Evolutionary conservation across 2,888 invertebrate species (phyloP).

Genomic region (Pterostichus madidus): DNA sequence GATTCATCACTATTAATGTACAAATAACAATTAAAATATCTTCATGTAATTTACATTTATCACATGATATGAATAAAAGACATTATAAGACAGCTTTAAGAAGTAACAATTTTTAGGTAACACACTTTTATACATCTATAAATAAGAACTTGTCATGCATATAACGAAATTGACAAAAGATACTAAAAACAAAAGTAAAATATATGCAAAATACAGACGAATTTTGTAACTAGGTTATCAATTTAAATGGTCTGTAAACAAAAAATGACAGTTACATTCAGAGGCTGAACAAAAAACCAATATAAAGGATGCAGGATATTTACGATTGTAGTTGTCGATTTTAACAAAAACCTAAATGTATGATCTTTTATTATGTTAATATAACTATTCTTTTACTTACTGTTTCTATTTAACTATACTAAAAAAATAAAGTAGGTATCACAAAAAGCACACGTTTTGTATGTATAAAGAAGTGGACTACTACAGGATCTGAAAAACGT

Average conservation of each 20-base stretch:
- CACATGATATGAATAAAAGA: neutral
- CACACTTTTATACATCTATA: slow-evolving; percentile 19
- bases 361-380: neutral
- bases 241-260: slow-evolving; percentile 61
- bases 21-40: no score
- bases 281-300: slow-evolving; percentile 20
- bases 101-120: neutral
- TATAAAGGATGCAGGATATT: slow-evolving; percentile 10
- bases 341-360: neutral
- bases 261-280: slow-evolving; percentile 59
- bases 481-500: slow-evolving; percentile 39
- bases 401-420: slow-evolving; percentile 52
- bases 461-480: slow-evolving; percentile 27
- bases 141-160: slow-evolving; percentile 45
- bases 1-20: neutral
- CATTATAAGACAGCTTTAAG: neutral
- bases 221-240: slow-evolving; percentile 51
- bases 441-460: slow-evolving; percentile 54
- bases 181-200: slow-evolving; percentile 42
- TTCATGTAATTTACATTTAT: neutral
- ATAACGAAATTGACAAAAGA: slow-evolving; percentile 10
- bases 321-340: neutral
- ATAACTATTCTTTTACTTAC: slow-evolving; percentile 43
- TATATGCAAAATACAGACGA: slow-evolving; percentile 28
- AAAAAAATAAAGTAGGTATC: slow-evolving; percentile 54